phyloP scores from a whole-genome alignment of 2,797 vertebrate species.

The Aselliscus stoliczkanus region DNA sequence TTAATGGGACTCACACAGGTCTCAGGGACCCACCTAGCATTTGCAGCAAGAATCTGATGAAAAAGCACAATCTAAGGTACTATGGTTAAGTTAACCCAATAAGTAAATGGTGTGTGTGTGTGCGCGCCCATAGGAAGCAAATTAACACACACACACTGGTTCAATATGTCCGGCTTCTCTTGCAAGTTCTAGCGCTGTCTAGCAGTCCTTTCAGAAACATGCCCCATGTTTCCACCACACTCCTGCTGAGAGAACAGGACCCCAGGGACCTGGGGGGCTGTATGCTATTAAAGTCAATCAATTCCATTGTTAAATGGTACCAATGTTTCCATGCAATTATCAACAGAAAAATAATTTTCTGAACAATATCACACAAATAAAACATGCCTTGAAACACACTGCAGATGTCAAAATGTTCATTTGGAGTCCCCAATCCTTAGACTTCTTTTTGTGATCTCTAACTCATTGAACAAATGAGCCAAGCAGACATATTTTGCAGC shows the following conservation, averaged over 20 bases:
- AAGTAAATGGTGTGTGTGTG: neutral
- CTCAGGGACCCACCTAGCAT: neutral
- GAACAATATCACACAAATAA: constrained; percentile 14
- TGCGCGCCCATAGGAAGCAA: neutral
- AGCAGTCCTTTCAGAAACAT: constrained; percentile 4
- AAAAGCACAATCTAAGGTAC: neutral
- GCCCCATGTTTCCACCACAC: neutral
- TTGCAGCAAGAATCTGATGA: neutral
- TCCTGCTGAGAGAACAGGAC: neutral
- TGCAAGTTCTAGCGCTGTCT: neutral
- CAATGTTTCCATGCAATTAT: constrained; percentile 51
- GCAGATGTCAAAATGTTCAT: neutral
- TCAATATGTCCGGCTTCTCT: neutral
- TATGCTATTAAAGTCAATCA: constrained; percentile 38
- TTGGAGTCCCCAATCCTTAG: neutral
- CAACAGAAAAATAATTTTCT: constrained; percentile 49
- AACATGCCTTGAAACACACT: neutral
- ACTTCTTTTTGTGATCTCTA: neutral
- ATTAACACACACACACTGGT: neutral
- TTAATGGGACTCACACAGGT: constrained; percentile 45
- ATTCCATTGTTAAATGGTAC: constrained; percentile 30
- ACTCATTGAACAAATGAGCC: neutral
- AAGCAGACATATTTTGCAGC: neutral
- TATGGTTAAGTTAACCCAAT: neutral
- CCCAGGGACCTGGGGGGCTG: neutral